Evolutionary conservation across 2,113 vertebrate genomes (phyloP).

Genomic region (Ginglymostoma cirratum): DNA sequence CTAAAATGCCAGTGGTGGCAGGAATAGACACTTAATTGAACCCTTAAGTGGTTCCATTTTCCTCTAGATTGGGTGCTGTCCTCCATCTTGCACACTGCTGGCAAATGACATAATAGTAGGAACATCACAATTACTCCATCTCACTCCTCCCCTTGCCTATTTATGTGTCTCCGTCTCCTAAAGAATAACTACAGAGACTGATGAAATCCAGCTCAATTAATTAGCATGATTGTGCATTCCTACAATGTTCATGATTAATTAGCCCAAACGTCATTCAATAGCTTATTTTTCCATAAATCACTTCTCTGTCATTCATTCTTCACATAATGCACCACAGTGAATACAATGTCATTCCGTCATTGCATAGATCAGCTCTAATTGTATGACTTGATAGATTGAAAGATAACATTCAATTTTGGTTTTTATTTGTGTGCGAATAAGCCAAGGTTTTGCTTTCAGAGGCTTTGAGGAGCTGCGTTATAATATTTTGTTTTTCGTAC

Average conservation of each 20-base stretch:
- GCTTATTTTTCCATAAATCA: conserved; percentile 12
- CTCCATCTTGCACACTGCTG: no score
- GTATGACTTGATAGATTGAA: neutral
- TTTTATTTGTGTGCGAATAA: neutral
- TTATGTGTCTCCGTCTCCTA: neutral
- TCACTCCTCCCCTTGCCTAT: neutral
- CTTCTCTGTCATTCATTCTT: neutral
- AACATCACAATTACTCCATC: neutral
- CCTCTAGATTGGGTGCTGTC: neutral
- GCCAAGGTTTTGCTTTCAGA: neutral
- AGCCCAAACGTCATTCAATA: neutral
- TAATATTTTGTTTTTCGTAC: neutral
- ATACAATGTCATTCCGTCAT: neutral
- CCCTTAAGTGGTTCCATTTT: neutral
- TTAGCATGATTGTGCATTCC: neutral
- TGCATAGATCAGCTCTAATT: neutral
- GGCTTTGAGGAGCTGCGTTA: neutral
- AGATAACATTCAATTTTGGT: neutral
- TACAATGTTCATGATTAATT: neutral
- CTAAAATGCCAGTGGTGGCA: no score
- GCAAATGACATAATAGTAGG: neutral
- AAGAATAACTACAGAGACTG: neutral
- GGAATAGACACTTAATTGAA: no score
- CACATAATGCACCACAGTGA: neutral
- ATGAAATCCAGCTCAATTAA: neutral